Evolutionary conservation across 2,113 vertebrate species (phyloP).

Genomic region (Oryzias celebensis): DNA sequence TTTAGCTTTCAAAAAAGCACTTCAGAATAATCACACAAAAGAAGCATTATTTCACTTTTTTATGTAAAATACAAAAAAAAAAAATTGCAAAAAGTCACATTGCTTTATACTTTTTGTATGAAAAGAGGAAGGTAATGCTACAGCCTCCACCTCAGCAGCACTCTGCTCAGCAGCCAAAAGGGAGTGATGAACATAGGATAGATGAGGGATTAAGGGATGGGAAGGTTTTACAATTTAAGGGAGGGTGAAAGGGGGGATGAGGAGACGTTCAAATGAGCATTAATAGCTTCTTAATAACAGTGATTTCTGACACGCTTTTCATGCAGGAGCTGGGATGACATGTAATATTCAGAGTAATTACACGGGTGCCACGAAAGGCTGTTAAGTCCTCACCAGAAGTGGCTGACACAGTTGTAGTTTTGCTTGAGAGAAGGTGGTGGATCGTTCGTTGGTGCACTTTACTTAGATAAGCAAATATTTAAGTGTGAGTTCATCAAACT

Average conservation of each 20-base stretch:
- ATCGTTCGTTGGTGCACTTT: background rate
- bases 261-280: conserved; percentile 53
- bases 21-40: no score
- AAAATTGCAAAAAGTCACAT: background rate
- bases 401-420: conserved; percentile 28
- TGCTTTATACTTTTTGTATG: no score
- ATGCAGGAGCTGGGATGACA: conserved; percentile 56
- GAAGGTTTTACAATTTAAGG: conserved; percentile 36
- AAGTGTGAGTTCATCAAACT: background rate
- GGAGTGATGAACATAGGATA: conserved; percentile 34
- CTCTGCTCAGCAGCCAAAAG: conserved; percentile 10
- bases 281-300: conserved; percentile 72
- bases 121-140: background rate
- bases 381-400: conserved; percentile 42
- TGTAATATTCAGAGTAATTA: conserved; percentile 72
- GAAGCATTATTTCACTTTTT: no score
- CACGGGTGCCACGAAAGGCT: conserved; percentile 58
- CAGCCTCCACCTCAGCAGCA: conserved; percentile 7
- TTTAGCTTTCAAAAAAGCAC: no score
- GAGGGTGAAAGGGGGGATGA: conserved; percentile 26
- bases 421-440: conserved; percentile 5
- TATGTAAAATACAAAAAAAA: no score
- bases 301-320: conserved; percentile 66
- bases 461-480: conserved; percentile 5
- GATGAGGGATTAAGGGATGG: conserved; percentile 62